Percentiles rank a stretch among this genome's conserved stretches.
Evolutionary conservation across 2,113 vertebrate species (phyloP).

Genomic region (Caranx ignobilis): DNA sequence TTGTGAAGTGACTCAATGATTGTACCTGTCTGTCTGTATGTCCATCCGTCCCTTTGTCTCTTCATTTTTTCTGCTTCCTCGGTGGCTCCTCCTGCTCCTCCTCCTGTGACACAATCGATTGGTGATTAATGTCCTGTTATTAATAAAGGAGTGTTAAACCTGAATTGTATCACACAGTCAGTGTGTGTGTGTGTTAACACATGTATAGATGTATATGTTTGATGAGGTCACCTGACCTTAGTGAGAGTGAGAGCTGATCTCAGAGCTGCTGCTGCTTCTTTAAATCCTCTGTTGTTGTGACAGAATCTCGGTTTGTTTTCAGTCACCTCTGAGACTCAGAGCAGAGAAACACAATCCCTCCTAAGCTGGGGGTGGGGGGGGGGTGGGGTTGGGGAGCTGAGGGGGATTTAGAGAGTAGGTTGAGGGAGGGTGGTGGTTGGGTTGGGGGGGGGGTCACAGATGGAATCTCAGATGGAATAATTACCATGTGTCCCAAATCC

Average conservation of each 20-base stretch:
- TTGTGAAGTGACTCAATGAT: too few species aligned
- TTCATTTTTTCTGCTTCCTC: too few species aligned
- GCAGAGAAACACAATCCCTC: conserved; percentile 72
- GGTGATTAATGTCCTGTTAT: too few species aligned
- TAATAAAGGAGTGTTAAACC: too few species aligned
- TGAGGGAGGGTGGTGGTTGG: neutral
- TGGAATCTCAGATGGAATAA: conserved; percentile 78
- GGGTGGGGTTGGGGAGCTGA: conserved; percentile 17
- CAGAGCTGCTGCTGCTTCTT: conserved; percentile 36
- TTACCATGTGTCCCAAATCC: conserved; percentile 79
- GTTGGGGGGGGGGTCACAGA: conserved; percentile 35
- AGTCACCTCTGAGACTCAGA: conserved; percentile 62
- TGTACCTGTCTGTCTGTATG: too few species aligned
- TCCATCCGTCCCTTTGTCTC: too few species aligned
- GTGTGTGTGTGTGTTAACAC: too few species aligned
- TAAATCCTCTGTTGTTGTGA: conserved; percentile 67
- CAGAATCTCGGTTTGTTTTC: conserved; percentile 63
- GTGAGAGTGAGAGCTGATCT: conserved; percentile 24
- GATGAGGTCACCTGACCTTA: too few species aligned
- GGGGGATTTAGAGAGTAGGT: conserved; percentile 59
- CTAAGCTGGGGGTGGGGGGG: conserved; percentile 62
- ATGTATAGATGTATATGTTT: too few species aligned
- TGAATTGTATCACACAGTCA: too few species aligned
- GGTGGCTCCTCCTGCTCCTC: too few species aligned
- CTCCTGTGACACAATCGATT: too few species aligned